Conservation (phyloP, 2,797 vertebrate genomes). For the Pipistrellus kuhlii region DNA sequence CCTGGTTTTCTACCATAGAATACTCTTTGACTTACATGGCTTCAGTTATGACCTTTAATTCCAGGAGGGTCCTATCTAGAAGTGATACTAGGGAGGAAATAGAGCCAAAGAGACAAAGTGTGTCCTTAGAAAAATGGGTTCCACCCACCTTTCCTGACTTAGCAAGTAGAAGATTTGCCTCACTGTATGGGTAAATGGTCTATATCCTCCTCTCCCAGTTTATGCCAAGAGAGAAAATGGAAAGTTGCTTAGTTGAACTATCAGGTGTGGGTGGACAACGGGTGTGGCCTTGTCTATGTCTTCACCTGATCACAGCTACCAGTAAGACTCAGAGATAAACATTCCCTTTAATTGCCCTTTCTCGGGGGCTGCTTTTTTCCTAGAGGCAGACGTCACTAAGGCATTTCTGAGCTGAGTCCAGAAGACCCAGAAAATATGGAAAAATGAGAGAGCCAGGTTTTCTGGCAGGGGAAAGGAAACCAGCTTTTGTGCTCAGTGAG, state of each 20-base stretch:
- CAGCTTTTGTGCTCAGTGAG: slow-evolving; percentile 34
- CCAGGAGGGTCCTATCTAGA: background rate
- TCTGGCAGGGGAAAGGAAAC: slow-evolving; percentile 37
- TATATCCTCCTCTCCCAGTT: background rate
- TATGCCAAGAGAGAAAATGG: background rate
- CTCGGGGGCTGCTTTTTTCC: slow-evolving; percentile 36
- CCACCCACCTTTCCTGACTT: slow-evolving; percentile 36
- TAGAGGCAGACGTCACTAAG: slow-evolving; percentile 57
- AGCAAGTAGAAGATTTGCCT: slow-evolving; percentile 14
- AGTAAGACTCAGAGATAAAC: slow-evolving; percentile 21
- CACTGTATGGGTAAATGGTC: slow-evolving; percentile 39
- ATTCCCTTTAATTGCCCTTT: slow-evolving; percentile 64
- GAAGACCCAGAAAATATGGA: slow-evolving; percentile 53
- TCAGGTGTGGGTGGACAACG: background rate
- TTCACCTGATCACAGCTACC: slow-evolving; percentile 16
- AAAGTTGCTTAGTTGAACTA: background rate
- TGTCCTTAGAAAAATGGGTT: slow-evolving; percentile 7
- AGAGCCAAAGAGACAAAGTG: background rate
- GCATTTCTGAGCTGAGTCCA: slow-evolving; percentile 62
- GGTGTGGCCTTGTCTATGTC: background rate
- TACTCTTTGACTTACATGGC: background rate
- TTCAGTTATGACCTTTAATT: slow-evolving; percentile 34
- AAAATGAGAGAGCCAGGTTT: slow-evolving; percentile 68
- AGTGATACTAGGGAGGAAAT: background rate
- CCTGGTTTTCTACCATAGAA: background rate